Evolutionary conservation across 2,888 invertebrate species (phyloP).

Genomic region (Cyrtodaria siliqua): DNA sequence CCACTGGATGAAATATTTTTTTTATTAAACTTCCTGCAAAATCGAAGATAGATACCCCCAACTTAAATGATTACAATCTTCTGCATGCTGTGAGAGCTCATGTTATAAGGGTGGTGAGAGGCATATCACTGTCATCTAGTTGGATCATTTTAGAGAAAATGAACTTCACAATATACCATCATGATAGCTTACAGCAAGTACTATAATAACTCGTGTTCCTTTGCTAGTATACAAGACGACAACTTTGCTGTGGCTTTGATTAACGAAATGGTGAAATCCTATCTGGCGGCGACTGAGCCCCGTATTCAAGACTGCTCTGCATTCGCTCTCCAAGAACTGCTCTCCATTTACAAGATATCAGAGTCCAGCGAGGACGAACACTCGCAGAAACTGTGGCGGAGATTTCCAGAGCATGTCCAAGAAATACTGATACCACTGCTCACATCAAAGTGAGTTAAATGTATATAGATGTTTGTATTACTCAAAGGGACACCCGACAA

Average conservation of each 20-base stretch:
- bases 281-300: conserved; percentile 86
- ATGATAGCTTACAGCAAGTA: background rate
- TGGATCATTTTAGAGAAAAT: background rate
- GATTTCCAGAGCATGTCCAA: conserved; percentile 84
- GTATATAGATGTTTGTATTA: no score
- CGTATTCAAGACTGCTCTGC: conserved; percentile 86
- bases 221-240: conserved; percentile 79
- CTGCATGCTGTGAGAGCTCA: no score
- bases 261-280: conserved; percentile 85
- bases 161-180: background rate
- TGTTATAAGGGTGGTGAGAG: no score
- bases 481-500: no score
- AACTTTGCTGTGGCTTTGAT: conserved; percentile 86
- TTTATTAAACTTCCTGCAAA: no score
- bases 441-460: conserved; percentile 81
- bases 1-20: no score
- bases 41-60: no score
- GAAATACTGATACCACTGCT: conserved; percentile 85
- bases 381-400: conserved; percentile 82
- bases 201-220: background rate
- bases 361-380: conserved; percentile 66
- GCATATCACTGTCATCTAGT: no score
- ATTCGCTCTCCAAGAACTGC: conserved; percentile 86
- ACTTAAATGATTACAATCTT: no score
- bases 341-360: conserved; percentile 84